Percentiles rank a stretch among this genome's conserved stretches.
These are phyloP conservation scores for Platygyra sinensis DNA, from an alignment of 64 coral and sea anemone species.

Conservation along the genomic window DNA sequence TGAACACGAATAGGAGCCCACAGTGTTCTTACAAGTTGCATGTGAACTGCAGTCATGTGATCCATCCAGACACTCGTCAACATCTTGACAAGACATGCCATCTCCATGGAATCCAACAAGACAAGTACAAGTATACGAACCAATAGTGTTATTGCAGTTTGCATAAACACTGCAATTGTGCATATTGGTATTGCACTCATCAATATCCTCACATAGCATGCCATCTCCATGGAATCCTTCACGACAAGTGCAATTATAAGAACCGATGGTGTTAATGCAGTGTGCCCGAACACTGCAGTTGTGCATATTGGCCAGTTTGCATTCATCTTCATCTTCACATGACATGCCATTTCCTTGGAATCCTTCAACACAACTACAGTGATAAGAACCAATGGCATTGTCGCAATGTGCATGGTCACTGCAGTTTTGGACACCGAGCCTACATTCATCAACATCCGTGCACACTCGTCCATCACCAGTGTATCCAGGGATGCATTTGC, in stretches of 20 bases:
- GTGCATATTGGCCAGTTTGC: too few species aligned
- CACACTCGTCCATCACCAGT: too few species aligned
- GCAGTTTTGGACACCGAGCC: too few species aligned
- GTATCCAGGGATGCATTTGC: too few species aligned
- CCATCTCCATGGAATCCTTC: background rate
- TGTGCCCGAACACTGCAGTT: background rate
- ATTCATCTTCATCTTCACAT: background rate
- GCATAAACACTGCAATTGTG: background rate
- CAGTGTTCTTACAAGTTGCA: background rate
- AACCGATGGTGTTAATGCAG: constrained; percentile 8
- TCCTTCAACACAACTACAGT: background rate
- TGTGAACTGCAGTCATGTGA: background rate
- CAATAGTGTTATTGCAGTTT: background rate
- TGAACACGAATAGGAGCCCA: background rate
- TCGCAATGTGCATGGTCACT: too few species aligned
- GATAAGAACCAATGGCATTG: too few species aligned
- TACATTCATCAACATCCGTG: too few species aligned
- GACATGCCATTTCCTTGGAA: background rate
- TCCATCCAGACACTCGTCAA: constrained; percentile 7
- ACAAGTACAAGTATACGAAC: constrained; percentile 22
- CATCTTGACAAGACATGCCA: background rate
- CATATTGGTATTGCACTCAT: background rate
- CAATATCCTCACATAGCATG: background rate
- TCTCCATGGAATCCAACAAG: background rate
- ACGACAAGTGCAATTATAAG: background rate